These are phyloP conservation scores for Darevskia mixta DNA, from an alignment of 2,797 vertebrate genomes.

Conservation along the genomic window DNA sequence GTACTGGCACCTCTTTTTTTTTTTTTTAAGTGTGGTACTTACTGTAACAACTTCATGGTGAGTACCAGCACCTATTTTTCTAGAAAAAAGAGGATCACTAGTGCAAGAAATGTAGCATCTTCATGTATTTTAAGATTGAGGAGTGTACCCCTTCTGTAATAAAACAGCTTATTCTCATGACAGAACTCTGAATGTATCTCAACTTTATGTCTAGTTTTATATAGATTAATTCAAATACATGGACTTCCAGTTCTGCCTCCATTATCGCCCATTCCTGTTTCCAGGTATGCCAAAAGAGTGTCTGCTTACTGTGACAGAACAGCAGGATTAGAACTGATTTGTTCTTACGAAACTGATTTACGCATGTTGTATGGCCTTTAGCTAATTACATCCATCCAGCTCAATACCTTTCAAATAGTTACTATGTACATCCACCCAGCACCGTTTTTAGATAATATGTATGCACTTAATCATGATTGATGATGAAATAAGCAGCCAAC, in stretches of 20 bases:
- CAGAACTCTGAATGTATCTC: background rate
- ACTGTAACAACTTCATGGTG: no score
- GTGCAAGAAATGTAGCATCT: no score
- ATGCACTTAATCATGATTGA: background rate
- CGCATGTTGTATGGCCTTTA: background rate
- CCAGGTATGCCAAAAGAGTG: background rate
- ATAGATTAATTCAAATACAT: background rate
- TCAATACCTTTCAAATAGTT: background rate
- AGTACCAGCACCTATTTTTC: no score
- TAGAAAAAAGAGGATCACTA: no score
- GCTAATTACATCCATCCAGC: background rate
- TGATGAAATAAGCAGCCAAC: background rate
- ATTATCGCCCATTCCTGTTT: background rate
- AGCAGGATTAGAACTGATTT: background rate
- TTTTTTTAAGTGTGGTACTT: no score
- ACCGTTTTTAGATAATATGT: background rate
- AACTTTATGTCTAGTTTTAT: background rate
- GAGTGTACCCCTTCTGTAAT: background rate
- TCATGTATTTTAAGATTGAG: background rate
- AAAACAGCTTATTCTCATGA: background rate
- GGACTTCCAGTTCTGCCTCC: background rate
- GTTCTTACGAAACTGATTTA: background rate
- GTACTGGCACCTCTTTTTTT: no score
- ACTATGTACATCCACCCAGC: background rate
- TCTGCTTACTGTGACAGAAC: background rate